Conservation (phyloP, 2,797 vertebrate species). For the Falco columbarius region DNA sequence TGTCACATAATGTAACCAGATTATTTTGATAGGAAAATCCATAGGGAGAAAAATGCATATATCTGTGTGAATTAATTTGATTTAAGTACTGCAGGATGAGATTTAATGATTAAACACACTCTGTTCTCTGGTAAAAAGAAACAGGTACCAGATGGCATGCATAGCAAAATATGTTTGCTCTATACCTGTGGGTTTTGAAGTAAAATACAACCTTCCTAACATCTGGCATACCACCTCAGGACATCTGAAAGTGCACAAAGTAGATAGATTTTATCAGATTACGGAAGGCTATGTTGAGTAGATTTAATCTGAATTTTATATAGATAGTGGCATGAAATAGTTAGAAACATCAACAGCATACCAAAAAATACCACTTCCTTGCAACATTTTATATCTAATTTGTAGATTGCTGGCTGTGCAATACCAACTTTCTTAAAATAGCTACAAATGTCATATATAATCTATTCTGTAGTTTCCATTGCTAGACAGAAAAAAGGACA, state of each 20-base stretch:
- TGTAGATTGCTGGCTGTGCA: conserved; percentile 51
- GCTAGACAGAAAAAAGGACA: conserved; percentile 57
- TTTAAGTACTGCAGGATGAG: neutral
- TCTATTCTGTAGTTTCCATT: conserved; percentile 67
- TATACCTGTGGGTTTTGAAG: conserved; percentile 39
- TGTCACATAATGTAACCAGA: neutral
- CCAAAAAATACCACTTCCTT: neutral
- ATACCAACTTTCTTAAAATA: conserved; percentile 59
- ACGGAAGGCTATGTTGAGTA: neutral
- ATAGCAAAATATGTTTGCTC: conserved; percentile 1
- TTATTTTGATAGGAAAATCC: neutral
- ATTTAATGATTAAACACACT: conserved; percentile 21
- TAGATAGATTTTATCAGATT: neutral
- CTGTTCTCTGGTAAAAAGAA: conserved; percentile 15
- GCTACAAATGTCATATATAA: conserved; percentile 69
- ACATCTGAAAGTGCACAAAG: conserved; percentile 19
- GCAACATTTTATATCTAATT: conserved; percentile 12
- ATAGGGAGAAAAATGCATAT: neutral
- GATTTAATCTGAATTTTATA: neutral
- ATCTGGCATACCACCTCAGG: conserved; percentile 29
- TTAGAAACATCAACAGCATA: neutral
- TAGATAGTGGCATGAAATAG: neutral
- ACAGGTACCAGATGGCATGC: conserved; percentile 22
- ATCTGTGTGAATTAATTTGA: conserved; percentile 41
- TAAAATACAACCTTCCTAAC: conserved; percentile 37